Base-by-base conservation (phyloP, 2,888 invertebrate genomes). In the Caenorhabditis sp. region DNA sequence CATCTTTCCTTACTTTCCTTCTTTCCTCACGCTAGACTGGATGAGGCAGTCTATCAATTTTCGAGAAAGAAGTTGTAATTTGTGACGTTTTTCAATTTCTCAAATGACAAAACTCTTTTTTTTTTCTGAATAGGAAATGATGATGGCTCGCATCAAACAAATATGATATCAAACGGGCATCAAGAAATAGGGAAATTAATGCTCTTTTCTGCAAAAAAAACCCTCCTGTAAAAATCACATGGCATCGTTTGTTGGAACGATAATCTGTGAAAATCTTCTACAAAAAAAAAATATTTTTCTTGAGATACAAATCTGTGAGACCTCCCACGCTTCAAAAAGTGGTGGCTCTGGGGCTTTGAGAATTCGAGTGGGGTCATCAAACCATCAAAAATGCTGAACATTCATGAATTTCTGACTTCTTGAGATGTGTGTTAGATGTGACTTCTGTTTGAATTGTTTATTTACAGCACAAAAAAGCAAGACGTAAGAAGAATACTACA, bases 31-130 rank as follows among this genome's bases (percentile, higher is more conserved):
- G 79, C 70, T 79, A 63, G 64, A 69, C 41, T 70, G 56, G 35
- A 61, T 68, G 26, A 77, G n/a, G 54, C 61, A 24, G 38, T 56
- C 41, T 56, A 59, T 76, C 38, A 59, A 61, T 61, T 76, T 68
- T 77, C 79, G 47, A 22, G 26, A 49, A 79, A 70, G n/a, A 79
- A n/a, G 44, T 68, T 68, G 38, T 59, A 76, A 76, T 76, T 70
- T 35, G 22, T 72, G 70, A 79, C 63, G 69, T 69, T 68, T 69
- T 68, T 77, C 49, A 38, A 77, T 54, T 77, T 77, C 58, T 49
- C n/a, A 69, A 69, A 63, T 47, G 51, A 54, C 35, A 58, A 58
- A 38, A 68, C 22, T 10, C 22, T 41, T 63, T 51, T 54, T 38
- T 63, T 26, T 16, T 24, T 24, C 44, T 22, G 59, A 69, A 77